phyloP scores from a whole-genome alignment of 1,140 invertebrate genomes.

The Camponotus vicinus region DNA sequence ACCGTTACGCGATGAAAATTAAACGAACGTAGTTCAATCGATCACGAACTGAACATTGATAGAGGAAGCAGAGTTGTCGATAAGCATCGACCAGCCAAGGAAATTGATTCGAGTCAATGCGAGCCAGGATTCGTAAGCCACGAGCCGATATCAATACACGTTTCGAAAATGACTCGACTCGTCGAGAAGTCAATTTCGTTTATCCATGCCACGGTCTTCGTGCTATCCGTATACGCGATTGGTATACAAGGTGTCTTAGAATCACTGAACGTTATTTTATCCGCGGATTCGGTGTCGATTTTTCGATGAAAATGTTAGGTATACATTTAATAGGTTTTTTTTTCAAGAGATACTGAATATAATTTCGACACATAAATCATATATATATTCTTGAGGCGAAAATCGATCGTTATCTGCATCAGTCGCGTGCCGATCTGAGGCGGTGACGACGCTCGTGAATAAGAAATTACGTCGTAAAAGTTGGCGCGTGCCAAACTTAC shows the following conservation, averaged over 20 bases:
- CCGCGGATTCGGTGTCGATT: neutral
- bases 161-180: slow-evolving; percentile 61
- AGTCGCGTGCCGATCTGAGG: slow-evolving; percentile 70
- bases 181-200: slow-evolving; percentile 62
- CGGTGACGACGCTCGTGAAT: slow-evolving; percentile 69
- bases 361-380: slow-evolving; percentile 1
- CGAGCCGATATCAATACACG: slow-evolving; percentile 61
- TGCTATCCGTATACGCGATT: slow-evolving; percentile 1
- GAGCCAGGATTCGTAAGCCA: slow-evolving; percentile 49
- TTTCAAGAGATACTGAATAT: neutral
- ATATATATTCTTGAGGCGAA: slow-evolving; percentile 30
- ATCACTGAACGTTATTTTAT: neutral
- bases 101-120: slow-evolving; percentile 63
- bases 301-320: neutral
- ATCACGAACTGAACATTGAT: slow-evolving; percentile 52
- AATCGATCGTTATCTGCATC: slow-evolving; percentile 61
- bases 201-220: slow-evolving; percentile 36
- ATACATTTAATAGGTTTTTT: too few species aligned
- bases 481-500: slow-evolving; percentile 67
- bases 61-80: slow-evolving; percentile 51
- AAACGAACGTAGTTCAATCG: slow-evolving; percentile 47
- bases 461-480: slow-evolving; percentile 72
- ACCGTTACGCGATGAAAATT: slow-evolving; percentile 57
- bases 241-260: neutral
- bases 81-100: slow-evolving; percentile 58